Percentiles rank a stretch among this genome's conserved stretches.
Evolutionary conservation across 2,888 invertebrate genomes (phyloP).

Genomic region (Lagria hirta): DNA sequence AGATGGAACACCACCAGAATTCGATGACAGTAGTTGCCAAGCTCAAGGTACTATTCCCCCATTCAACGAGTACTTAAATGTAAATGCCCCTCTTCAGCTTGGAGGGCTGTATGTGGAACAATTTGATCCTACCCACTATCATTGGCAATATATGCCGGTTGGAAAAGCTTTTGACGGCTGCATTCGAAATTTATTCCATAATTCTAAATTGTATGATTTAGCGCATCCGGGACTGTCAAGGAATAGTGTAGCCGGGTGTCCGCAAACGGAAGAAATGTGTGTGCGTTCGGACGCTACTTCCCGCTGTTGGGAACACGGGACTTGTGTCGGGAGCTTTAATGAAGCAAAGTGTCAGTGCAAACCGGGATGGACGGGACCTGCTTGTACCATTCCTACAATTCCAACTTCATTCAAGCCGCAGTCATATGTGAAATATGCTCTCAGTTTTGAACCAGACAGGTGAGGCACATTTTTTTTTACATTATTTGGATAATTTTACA

Average conservation of each 20-base stretch:
- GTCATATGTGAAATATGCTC: slow-evolving; percentile 95
- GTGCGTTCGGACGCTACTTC: slow-evolving; percentile 83
- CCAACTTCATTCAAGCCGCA: slow-evolving; percentile 91
- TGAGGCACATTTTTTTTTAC: no score
- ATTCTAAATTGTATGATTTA: slow-evolving; percentile 93
- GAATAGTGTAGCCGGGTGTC: slow-evolving; percentile 87
- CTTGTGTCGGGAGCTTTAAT: slow-evolving; percentile 86
- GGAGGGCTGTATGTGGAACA: slow-evolving; percentile 90
- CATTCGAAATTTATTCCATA: slow-evolving; percentile 92
- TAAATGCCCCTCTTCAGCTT: slow-evolving; percentile 92
- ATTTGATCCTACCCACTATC: slow-evolving; percentile 84
- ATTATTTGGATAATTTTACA: no score
- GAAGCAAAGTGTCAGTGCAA: slow-evolving; percentile 91
- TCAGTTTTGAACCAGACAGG: slow-evolving; percentile 90
- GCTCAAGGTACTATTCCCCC: slow-evolving; percentile 88
- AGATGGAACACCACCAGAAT: slow-evolving; percentile 84
- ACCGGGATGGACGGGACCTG: slow-evolving; percentile 93
- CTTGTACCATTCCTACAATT: slow-evolving; percentile 81
- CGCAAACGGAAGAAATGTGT: slow-evolving; percentile 90
- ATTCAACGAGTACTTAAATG: slow-evolving; percentile 94
- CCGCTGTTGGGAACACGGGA: slow-evolving; percentile 91
- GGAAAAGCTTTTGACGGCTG: slow-evolving; percentile 95
- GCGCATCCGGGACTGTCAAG: slow-evolving; percentile 88
- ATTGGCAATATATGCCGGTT: slow-evolving; percentile 88
- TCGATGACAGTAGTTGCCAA: slow-evolving; percentile 88